Conservation (phyloP, 1,140 invertebrate genomes). For the Heliconius eleuchia region DNA sequence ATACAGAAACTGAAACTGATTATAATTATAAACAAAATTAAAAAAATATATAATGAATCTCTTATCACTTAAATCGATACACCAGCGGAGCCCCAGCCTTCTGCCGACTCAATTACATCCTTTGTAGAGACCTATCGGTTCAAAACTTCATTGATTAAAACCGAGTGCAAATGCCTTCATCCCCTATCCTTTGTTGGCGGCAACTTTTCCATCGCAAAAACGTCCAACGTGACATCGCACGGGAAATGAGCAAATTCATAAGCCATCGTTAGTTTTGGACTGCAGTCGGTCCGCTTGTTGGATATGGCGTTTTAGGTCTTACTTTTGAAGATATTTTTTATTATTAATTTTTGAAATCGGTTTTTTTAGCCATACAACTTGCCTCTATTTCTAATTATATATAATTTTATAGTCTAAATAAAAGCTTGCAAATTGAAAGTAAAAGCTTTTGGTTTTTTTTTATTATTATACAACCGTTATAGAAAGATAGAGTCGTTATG, state of each 20-base stretch:
- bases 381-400: background rate
- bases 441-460: too few species aligned
- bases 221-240: conserved; percentile 16
- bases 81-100: conserved; percentile 41
- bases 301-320: background rate
- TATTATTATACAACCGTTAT: too few species aligned
- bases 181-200: conserved; percentile 55
- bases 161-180: conserved; percentile 62
- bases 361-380: background rate
- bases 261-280: conserved; percentile 15
- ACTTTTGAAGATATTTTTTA: background rate
- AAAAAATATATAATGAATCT: background rate
- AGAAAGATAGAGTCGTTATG: too few species aligned
- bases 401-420: too few species aligned
- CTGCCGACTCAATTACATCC: conserved; percentile 66
- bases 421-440: too few species aligned
- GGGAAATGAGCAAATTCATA: conserved; percentile 34
- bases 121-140: conserved; percentile 69
- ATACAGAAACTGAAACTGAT: background rate
- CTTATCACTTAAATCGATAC: conserved; percentile 22
- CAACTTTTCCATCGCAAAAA: conserved; percentile 52
- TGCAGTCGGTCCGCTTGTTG: background rate
- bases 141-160: conserved; percentile 76
- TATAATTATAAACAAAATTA: too few species aligned
- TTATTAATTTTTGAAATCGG: background rate